A percentile compares a stretch with the other conserved stretches of the same genome.
phyloP scores from a whole-genome alignment of 2,888 invertebrate species.

The Leptopilina drosophilae region DNA sequence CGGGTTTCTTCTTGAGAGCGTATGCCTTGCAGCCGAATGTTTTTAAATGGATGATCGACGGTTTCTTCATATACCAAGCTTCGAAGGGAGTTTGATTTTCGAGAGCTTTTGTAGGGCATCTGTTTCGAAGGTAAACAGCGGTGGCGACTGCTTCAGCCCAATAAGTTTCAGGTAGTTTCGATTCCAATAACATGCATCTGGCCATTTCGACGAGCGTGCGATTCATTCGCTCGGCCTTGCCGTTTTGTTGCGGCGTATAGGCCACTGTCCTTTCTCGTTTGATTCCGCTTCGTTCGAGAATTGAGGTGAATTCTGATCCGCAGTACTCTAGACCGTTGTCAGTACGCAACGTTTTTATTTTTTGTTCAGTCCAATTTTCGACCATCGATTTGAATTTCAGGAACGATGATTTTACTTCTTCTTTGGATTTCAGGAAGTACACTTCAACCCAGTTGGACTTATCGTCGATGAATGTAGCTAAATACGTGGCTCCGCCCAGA shows the following conservation, averaged over 20 bases:
- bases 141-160: slow-evolving; percentile 63
- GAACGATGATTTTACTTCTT: too few species aligned
- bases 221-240: slow-evolving; percentile 56
- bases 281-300: slow-evolving; percentile 46
- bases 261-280: not conserved
- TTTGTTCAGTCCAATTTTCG: slow-evolving; percentile 46
- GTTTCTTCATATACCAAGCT: slow-evolving; percentile 2
- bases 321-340: slow-evolving; percentile 52
- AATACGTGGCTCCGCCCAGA: slow-evolving; percentile 19
- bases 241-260: slow-evolving; percentile 54
- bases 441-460: slow-evolving; percentile 6
- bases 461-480: slow-evolving; percentile 42
- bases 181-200: slow-evolving; percentile 56
- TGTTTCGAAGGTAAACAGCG: slow-evolving; percentile 54
- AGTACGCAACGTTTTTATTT: slow-evolving; percentile 47
- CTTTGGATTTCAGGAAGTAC: too few species aligned
- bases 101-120: not conserved
- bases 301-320: slow-evolving; percentile 27
- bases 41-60: slow-evolving; percentile 43
- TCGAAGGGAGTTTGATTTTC: not conserved
- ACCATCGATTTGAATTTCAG: slow-evolving; percentile 45
- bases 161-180: slow-evolving; percentile 55
- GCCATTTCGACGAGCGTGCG: slow-evolving; percentile 59
- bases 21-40: slow-evolving; percentile 49
- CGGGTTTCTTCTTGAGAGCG: slow-evolving; percentile 40